These are phyloP conservation scores for Bombus waltoni DNA, from an alignment of 1,140 invertebrate species.

Conservation along the genomic window DNA sequence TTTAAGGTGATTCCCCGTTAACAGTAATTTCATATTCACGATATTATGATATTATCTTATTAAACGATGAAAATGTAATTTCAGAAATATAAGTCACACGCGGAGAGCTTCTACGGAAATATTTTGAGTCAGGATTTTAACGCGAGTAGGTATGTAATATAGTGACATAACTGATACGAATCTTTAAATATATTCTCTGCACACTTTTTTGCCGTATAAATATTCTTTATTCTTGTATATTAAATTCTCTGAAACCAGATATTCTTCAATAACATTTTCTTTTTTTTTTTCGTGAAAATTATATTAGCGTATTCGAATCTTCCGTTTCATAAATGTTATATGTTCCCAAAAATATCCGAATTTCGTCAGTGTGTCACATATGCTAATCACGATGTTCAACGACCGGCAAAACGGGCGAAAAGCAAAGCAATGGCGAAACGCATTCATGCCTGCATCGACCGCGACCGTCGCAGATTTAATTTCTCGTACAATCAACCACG, in stretches of 20 bases:
- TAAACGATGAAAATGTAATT: not conserved
- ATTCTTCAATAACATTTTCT: not conserved
- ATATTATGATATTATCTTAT: too few species aligned
- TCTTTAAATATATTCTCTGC: not conserved
- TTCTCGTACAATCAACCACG: conserved; percentile 11
- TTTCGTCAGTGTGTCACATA: too few species aligned
- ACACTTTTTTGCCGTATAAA: not conserved
- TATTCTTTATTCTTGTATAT: not conserved
- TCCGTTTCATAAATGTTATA: not conserved
- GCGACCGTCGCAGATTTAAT: not conserved
- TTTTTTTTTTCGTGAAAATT: not conserved
- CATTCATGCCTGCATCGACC: not conserved
- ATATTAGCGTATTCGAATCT: not conserved
- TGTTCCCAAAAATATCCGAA: not conserved
- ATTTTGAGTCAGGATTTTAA: not conserved
- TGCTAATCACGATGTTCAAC: not conserved
- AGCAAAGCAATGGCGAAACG: conserved; percentile 1
- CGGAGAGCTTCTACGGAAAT: not conserved
- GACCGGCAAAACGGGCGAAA: not conserved
- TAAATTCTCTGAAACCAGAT: not conserved
- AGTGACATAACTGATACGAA: not conserved
- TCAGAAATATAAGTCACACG: not conserved
- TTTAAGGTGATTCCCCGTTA: too few species aligned
- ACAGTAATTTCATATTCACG: too few species aligned
- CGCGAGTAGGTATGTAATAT: not conserved